phyloP scores from a whole-genome alignment of 1,140 invertebrate genomes.

The Kradibia gibbosae region DNA sequence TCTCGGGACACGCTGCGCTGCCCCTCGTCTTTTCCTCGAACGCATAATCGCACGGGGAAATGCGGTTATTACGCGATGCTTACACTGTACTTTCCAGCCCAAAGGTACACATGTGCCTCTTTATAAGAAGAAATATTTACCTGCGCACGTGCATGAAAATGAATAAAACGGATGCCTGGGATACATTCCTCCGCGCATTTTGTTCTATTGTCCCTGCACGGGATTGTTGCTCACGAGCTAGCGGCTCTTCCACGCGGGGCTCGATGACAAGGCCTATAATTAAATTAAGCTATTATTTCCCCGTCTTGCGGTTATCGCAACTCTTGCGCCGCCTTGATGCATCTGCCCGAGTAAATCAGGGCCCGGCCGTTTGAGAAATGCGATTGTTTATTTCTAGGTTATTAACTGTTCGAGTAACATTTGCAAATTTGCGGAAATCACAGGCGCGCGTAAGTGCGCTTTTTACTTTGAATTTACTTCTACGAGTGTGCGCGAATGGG shows the following conservation, averaged over 20 bases:
- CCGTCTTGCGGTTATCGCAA: neutral
- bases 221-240: neutral
- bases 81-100: neutral
- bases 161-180: neutral
- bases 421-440: too few relatives aligned
- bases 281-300: neutral
- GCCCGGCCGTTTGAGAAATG: neutral
- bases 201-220: conserved; percentile 11
- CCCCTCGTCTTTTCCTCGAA: neutral
- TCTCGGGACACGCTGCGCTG: neutral
- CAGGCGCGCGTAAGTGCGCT: too few relatives aligned
- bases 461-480: too few relatives aligned
- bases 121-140: conserved; percentile 44
- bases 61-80: neutral
- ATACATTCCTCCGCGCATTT: neutral
- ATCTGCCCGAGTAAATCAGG: neutral
- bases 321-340: neutral
- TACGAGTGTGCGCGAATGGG: too few relatives aligned
- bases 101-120: conserved; percentile 12
- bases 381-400: neutral
- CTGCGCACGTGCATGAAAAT: neutral
- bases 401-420: neutral
- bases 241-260: neutral
- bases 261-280: neutral
- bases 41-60: neutral